phyloP scores from a whole-genome alignment of 2,113 vertebrate genomes.

The Albula glossodonta region DNA sequence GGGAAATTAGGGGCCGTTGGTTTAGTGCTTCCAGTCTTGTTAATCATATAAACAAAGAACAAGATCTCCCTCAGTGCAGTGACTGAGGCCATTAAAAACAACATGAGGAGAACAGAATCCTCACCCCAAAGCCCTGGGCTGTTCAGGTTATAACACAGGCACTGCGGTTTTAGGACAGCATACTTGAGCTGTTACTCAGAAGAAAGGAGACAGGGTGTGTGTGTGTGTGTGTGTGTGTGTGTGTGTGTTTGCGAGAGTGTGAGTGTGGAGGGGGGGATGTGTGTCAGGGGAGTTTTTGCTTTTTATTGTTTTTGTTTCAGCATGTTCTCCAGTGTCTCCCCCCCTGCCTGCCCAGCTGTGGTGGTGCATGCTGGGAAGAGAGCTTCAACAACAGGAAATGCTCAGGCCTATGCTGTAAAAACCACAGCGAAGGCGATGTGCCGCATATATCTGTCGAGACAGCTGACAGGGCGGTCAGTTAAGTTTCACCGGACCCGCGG shows the following conservation, averaged over 20 bases:
- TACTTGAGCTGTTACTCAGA: not conserved
- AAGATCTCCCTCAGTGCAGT: not conserved
- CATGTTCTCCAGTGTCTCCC: not conserved
- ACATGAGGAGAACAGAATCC: not conserved
- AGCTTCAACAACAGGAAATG: not conserved
- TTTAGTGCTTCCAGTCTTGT: not conserved
- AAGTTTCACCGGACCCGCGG: not conserved
- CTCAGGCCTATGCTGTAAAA: not conserved
- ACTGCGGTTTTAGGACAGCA: not conserved
- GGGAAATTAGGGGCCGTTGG: not conserved
- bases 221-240: no score
- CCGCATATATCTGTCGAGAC: not conserved
- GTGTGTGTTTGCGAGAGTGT: not conserved
- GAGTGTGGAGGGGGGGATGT: not conserved
- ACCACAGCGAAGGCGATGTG: not conserved
- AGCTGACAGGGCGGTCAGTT: not conserved
- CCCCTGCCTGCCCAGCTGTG: not conserved
- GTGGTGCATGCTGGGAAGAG: not conserved
- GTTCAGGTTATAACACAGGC: not conserved
- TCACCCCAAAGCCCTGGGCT: not conserved
- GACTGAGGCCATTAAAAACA: not conserved
- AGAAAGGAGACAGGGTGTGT: not conserved
- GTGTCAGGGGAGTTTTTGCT: not conserved
- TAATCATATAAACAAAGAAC: not conserved
- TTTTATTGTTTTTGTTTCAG: constrained; percentile 4